A percentile compares a stretch with the other conserved stretches of the same genome.
Evolutionary conservation across 53 echinoderm and acorn worm species (phyloP).

Genomic region (Apostichopus leukothele): DNA sequence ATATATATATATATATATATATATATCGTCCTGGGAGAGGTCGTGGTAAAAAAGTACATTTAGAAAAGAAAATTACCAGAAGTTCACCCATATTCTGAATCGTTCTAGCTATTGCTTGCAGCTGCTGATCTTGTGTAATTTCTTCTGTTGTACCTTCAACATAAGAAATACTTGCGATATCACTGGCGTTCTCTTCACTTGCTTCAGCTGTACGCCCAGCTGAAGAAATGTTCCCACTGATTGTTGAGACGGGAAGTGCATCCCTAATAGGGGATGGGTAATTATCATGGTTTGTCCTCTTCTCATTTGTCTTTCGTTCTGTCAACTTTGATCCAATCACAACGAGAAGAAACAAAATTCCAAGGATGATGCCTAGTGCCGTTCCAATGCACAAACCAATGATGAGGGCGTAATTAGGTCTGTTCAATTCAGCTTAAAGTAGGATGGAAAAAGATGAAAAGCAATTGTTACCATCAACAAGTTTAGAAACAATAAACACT

Average conservation of each 20-base stretch:
- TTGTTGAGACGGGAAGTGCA: background rate
- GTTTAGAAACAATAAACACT: too few species aligned
- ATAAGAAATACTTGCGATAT: background rate
- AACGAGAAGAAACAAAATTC: background rate
- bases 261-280: background rate
- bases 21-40: too few species aligned
- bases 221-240: too few species aligned
- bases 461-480: background rate
- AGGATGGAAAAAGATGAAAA: background rate
- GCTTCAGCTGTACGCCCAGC: background rate
- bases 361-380: background rate
- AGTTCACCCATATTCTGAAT: slow-evolving; percentile 11
- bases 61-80: too few species aligned
- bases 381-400: background rate
- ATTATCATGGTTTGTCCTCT: background rate
- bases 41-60: too few species aligned
- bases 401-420: slow-evolving; percentile 17
- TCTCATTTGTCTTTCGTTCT: background rate
- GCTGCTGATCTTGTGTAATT: background rate
- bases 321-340: background rate
- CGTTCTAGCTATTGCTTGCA: slow-evolving; percentile 1
- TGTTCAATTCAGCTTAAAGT: background rate
- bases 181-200: background rate
- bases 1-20: too few species aligned
- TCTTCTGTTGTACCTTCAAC: slow-evolving; percentile 1